Base-by-base conservation (phyloP, 1,140 invertebrate genomes). In the Arion vulgaris region DNA sequence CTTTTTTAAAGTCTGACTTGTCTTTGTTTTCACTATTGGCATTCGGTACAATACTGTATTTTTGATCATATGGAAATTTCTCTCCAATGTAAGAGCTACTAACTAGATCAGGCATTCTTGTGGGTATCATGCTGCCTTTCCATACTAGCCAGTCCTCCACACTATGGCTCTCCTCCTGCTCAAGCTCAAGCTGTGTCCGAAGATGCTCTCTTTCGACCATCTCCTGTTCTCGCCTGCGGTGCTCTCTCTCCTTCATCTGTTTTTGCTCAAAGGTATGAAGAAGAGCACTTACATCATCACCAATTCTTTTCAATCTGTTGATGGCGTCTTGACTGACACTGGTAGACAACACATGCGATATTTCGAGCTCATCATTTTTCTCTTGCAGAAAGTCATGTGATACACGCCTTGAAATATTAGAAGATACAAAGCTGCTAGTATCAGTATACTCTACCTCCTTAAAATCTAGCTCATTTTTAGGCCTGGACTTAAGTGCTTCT, bases 151-250 rank as follows among this genome's bases (percentile, higher is more conserved):
- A 85, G 81, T 91, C 89, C 51, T 91, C 90, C 49, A 90, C 82
- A 85, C 89, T 89, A 57, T 89, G 86, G 15, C 84, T 83, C 85
- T 95, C 94, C 45, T 95, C 94, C 74, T 93, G 93, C 83, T 95
- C 95, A 90, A 95, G 90, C 85, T 95, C 95, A 32, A 93, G 92
- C 89, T 95, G 95, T 0, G 94, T 95, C 86, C 92, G 91, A 83
- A 94, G 93, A 93, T 93, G 94, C 83, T 94, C 94, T 85, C 93
- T 93, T 79, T 95, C 95, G 17, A 95, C 93, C 85, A 93, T 91
- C 38, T 94, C 89, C 86, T 93, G 93, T 80, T 95, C 94, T 45
- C 93, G 90, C 80, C 94, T 92, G n/a, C 93, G 85, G 68, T 92
- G 87, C 87, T 94, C 93, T 1, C 92, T 91, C 15, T 90, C 89